Percentiles rank a stretch among this genome's conserved stretches.
Conservation (phyloP, 1,140 invertebrate genomes). For the Pemphigus obesinymphae region DNA sequence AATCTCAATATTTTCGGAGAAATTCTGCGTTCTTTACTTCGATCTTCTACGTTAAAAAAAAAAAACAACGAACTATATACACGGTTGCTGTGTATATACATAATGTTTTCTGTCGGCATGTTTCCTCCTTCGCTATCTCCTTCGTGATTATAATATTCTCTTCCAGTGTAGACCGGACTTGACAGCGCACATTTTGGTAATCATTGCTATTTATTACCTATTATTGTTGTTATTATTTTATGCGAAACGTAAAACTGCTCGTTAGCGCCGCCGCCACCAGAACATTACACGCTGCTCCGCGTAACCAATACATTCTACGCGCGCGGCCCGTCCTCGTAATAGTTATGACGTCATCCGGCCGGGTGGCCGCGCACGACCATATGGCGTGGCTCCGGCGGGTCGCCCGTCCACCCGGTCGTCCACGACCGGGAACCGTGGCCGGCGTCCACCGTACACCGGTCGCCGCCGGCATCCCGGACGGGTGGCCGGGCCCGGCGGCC, state of each 20-base stretch:
- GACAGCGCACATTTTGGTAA: not conserved
- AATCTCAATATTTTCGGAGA: no score
- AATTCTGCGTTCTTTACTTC: no score
- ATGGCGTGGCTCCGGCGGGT: not conserved
- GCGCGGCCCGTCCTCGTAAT: slow-evolving; percentile 34
- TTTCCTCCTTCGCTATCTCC: no score
- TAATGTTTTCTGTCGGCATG: no score
- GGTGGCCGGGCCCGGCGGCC: not conserved
- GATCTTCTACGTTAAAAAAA: no score
- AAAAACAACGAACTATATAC: no score
- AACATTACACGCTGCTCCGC: no score
- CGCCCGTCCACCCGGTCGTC: not conserved
- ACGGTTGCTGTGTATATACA: no score
- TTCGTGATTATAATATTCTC: no score
- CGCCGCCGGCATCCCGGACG: no score
- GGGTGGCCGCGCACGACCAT: slow-evolving; percentile 32
- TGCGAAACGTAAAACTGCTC: not conserved
- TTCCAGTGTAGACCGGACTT: no score
- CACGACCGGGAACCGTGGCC: not conserved
- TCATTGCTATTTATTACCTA: not conserved
- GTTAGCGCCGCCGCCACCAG: no score
- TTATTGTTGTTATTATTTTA: not conserved
- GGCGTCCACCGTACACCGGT: not conserved
- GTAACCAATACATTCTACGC: slow-evolving; percentile 30
- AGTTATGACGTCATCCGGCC: slow-evolving; percentile 37